Evolutionary conservation across 2,113 vertebrate species (phyloP).

Genomic region (Rallus limicola): DNA sequence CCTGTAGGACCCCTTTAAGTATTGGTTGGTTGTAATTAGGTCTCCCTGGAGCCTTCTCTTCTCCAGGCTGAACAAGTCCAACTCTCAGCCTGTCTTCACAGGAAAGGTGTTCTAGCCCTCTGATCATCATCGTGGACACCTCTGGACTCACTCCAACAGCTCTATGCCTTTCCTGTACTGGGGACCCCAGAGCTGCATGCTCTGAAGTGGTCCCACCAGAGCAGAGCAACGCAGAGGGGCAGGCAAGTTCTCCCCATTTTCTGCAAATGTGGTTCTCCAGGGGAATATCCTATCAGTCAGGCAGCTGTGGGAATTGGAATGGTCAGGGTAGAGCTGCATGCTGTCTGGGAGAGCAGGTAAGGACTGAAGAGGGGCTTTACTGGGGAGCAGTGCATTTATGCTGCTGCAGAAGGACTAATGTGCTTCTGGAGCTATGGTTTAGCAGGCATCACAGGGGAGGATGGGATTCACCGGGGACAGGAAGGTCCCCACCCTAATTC

Average conservation of each 20-base stretch:
- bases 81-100: too few relatives aligned
- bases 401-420: neutral
- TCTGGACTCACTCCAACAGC: too few relatives aligned
- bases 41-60: too few relatives aligned
- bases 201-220: too few relatives aligned
- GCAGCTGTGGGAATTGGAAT: neutral
- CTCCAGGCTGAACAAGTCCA: too few relatives aligned
- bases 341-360: neutral
- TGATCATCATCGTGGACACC: too few relatives aligned
- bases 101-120: too few relatives aligned
- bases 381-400: neutral
- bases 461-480: neutral
- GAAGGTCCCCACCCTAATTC: neutral
- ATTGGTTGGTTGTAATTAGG: too few relatives aligned
- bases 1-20: too few relatives aligned
- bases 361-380: neutral
- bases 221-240: too few relatives aligned
- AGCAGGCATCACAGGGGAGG: rapidly evolving
- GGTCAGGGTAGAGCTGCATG: neutral
- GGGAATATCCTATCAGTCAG: neutral
- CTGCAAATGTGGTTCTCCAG: neutral
- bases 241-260: neutral
- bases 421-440: neutral
- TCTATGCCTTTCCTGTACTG: too few relatives aligned
- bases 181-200: too few relatives aligned